Conservation (phyloP, 2,888 invertebrate genomes). For the Cistogaster globosa region DNA sequence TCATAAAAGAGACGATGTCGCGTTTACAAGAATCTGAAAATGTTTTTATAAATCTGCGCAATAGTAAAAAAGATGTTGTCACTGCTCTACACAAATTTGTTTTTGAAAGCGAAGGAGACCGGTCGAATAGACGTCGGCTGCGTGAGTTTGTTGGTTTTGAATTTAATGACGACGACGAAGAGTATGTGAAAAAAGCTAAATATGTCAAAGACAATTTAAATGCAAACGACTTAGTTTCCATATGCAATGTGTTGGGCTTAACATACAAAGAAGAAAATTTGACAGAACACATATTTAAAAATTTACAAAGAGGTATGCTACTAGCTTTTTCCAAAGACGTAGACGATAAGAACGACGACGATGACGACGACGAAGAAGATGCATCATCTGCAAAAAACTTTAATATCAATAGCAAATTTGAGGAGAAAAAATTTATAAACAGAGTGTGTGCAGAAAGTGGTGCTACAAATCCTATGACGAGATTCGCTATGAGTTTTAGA, state of each 20-base stretch:
- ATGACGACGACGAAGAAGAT: background rate
- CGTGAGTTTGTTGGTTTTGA: constrained; percentile 24
- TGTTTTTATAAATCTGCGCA: background rate
- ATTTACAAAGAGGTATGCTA: too few species aligned
- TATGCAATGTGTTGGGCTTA: constrained; percentile 39
- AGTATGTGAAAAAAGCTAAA: background rate
- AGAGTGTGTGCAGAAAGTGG: too few species aligned
- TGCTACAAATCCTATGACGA: constrained; percentile 1
- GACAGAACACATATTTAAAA: too few species aligned
- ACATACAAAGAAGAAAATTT: constrained; percentile 34
- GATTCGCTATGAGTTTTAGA: constrained; percentile 55
- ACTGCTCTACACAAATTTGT: constrained; percentile 31
- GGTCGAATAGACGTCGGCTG: constrained; percentile 24
- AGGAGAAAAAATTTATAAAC: background rate
- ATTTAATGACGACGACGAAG: too few species aligned
- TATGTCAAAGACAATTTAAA: constrained; percentile 35
- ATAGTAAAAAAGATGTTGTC: constrained; percentile 12
- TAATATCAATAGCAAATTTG: background rate
- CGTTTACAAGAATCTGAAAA: background rate
- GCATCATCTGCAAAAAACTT: too few species aligned
- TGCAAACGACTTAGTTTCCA: constrained; percentile 29
- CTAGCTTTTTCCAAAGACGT: too few species aligned
- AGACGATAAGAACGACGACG: constrained; percentile 19
- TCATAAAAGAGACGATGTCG: background rate
- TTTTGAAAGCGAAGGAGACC: constrained; percentile 40